A percentile compares a stretch with the other conserved stretches of the same genome.
Conservation (phyloP, 2,797 vertebrate species). For the Xenentodon cancila region DNA sequence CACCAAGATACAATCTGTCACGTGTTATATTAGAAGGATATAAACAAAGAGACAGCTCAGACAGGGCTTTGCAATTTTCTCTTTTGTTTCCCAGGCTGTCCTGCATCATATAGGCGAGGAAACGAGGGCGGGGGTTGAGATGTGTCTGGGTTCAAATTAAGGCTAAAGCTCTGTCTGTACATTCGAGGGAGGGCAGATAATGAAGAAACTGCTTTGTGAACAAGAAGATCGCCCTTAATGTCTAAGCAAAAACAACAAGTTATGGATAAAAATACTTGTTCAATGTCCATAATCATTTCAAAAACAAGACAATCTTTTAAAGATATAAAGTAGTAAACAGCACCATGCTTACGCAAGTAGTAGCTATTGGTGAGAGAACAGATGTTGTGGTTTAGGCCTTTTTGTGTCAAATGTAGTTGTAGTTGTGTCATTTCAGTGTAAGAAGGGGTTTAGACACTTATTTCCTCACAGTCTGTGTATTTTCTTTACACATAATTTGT, state of each 20-base stretch:
- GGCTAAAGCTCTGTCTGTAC: conserved; percentile 51
- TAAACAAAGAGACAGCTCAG: conserved; percentile 35
- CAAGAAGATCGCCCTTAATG: no score
- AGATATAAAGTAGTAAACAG: neutral
- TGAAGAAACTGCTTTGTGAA: neutral
- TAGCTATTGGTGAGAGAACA: neutral
- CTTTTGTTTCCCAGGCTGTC: conserved; percentile 59
- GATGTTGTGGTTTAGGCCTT: neutral
- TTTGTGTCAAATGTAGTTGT: conserved; percentile 4
- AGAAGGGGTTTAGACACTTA: conserved; percentile 3
- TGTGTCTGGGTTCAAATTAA: conserved; percentile 53
- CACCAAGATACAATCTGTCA: conserved; percentile 19
- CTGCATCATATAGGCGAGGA: conserved; percentile 42
- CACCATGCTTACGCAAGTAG: no score
- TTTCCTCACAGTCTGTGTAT: conserved; percentile 17
- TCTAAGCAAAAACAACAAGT: no score
- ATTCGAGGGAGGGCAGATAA: conserved; percentile 40
- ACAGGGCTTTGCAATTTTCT: conserved; percentile 1
- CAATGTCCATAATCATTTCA: neutral
- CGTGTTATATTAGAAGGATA: conserved; percentile 14
- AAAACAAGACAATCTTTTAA: neutral
- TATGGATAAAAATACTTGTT: neutral
- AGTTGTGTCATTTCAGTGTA: conserved; percentile 13
- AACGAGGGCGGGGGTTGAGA: conserved; percentile 28
- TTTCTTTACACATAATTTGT: conserved; percentile 39